A percentile compares a stretch with the other conserved stretches of the same genome.
phyloP scores from a whole-genome alignment of 2,113 vertebrate species.

The Marcusenius ussheri region DNA sequence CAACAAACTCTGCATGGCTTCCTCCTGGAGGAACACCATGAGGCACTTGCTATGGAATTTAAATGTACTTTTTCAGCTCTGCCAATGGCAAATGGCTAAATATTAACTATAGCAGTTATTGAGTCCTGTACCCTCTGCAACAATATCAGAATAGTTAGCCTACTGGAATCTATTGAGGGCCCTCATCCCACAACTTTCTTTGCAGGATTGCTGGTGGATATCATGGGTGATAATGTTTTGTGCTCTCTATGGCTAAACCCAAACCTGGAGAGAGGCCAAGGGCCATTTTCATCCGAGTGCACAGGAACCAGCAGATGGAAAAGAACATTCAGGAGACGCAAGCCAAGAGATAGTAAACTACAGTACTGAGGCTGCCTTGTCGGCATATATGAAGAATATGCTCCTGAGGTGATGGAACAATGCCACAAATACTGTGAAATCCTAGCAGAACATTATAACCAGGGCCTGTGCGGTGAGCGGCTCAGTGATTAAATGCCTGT shows the following conservation, averaged over 20 bases:
- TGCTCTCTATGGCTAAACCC: not conserved
- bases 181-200: not conserved
- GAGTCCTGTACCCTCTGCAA: not conserved
- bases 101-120: not conserved
- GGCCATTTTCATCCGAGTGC: not conserved
- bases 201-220: not conserved
- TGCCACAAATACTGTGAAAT: not conserved
- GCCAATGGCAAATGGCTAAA: not conserved
- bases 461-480: too few species aligned
- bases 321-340: not conserved
- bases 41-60: not conserved
- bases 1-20: not conserved
- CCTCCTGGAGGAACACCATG: not conserved
- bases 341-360: not conserved
- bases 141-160: not conserved
- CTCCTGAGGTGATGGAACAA: not conserved
- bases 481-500: too few species aligned
- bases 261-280: not conserved
- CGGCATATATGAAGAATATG: not conserved
- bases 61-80: not conserved
- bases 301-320: not conserved
- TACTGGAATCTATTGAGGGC: not conserved
- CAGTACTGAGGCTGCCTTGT: not conserved
- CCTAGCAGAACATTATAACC: too few species aligned
- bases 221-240: not conserved